Evolutionary conservation across 2,888 invertebrate genomes (phyloP).

Genomic region (Pheosia gnoma): DNA sequence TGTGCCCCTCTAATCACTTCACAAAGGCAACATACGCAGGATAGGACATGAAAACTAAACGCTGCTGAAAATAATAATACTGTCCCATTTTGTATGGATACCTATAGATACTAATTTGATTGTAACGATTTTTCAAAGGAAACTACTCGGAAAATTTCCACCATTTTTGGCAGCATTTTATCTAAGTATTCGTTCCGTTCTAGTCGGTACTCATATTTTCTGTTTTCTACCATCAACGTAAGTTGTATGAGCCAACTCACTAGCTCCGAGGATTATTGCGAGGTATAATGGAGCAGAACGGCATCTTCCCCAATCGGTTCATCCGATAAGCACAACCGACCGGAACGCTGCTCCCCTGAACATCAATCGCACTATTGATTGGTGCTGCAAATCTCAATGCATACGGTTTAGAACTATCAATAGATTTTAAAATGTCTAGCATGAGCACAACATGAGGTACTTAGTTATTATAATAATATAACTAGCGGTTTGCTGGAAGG

Average conservation of each 20-base stretch:
- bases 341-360: conserved; percentile 72
- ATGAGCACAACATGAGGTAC: too few species aligned
- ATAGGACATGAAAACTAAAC: too few species aligned
- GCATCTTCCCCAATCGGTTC: conserved; percentile 69
- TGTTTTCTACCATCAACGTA: conserved; percentile 17
- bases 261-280: conserved; percentile 62
- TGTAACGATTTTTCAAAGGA: too few species aligned
- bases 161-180: neutral
- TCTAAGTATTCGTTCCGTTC: neutral
- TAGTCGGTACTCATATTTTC: neutral
- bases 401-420: conserved; percentile 40
- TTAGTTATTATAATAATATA: too few species aligned
- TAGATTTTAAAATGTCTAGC: conserved; percentile 7
- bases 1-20: too few species aligned
- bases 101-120: too few species aligned
- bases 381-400: conserved; percentile 54
- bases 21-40: too few species aligned
- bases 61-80: too few species aligned
- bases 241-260: conserved; percentile 27
- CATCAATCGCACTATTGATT: conserved; percentile 77
- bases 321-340: conserved; percentile 77
- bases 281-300: conserved; percentile 79
- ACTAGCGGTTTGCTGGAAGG: too few species aligned
- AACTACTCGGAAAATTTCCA: neutral
- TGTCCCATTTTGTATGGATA: too few species aligned